Conservation (phyloP, 30 jellyfish, hydroid and myxozoan species). For the Aurelia sp. region DNA sequence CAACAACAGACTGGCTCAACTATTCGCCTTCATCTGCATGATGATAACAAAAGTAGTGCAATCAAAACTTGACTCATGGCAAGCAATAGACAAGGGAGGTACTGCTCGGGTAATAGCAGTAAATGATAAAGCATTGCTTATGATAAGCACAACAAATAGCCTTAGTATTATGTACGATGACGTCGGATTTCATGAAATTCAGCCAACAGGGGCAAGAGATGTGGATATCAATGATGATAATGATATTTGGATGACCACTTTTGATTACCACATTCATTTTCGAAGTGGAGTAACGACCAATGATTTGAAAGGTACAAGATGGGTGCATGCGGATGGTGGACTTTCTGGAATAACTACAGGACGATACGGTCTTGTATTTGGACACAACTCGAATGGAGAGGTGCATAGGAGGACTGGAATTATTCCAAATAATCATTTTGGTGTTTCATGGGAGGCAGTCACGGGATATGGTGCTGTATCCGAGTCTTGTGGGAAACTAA, state of each 20-base stretch:
- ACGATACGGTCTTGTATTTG: constrained; percentile 47
- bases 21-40: too few relatives aligned
- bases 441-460: not conserved
- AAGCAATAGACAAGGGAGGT: constrained; percentile 5
- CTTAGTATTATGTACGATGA: constrained; percentile 6
- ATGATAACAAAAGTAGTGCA: too few relatives aligned
- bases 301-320: constrained; percentile 30
- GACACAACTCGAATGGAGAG: not conserved
- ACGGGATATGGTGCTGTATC: not conserved
- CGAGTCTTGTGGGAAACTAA: constrained; percentile 5
- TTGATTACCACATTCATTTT: not conserved
- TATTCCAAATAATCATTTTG: not conserved
- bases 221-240: constrained; percentile 35
- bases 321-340: not conserved
- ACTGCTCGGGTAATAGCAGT: not conserved
- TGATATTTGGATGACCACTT: constrained; percentile 32
- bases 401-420: not conserved
- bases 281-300: constrained; percentile 28
- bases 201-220: not conserved
- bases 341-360: constrained; percentile 12
- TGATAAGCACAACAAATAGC: not conserved
- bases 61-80: constrained; percentile 28
- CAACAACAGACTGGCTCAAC: too few relatives aligned
- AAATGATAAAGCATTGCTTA: constrained; percentile 22
- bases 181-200: constrained; percentile 7